These are phyloP conservation scores for Xanthorhoe designata DNA, from an alignment of 2,888 invertebrate species.

Conservation along the genomic window DNA sequence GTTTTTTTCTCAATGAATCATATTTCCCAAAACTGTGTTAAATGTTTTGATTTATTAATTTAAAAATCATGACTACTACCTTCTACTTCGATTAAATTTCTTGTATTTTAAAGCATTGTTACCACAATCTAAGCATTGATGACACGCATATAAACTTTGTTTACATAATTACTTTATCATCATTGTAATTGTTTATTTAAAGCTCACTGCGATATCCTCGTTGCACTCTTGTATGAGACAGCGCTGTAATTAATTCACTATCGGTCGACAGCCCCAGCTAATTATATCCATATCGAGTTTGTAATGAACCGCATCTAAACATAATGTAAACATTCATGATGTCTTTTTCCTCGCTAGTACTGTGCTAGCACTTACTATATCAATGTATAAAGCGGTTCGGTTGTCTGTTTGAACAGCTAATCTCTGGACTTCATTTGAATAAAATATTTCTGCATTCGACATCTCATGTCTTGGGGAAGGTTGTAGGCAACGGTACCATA, in stretches of 20 bases:
- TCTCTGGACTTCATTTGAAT: too few species aligned
- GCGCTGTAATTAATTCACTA: constrained; percentile 39
- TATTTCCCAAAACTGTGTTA: too few species aligned
- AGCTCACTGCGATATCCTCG: constrained; percentile 15
- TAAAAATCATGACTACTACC: too few species aligned
- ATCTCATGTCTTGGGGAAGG: too few species aligned
- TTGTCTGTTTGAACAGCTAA: background rate
- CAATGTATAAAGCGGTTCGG: too few species aligned
- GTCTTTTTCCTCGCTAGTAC: background rate
- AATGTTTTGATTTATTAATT: too few species aligned
- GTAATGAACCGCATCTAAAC: constrained; percentile 17
- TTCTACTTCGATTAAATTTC: too few species aligned
- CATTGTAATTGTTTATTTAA: constrained; percentile 20
- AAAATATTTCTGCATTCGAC: too few species aligned
- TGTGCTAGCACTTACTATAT: background rate
- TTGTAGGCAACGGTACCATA: too few species aligned
- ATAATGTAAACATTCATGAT: constrained; percentile 14
- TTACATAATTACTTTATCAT: background rate
- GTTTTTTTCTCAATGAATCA: too few species aligned
- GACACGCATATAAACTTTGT: background rate
- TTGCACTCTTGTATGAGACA: constrained; percentile 20
- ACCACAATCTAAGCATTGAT: too few species aligned
- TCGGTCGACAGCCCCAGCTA: constrained; percentile 46
- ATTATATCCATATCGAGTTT: constrained; percentile 43
- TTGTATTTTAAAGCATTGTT: too few species aligned